Evolutionary conservation across 2,888 invertebrate genomes (phyloP).

Genomic region (Archips crataeganus): DNA sequence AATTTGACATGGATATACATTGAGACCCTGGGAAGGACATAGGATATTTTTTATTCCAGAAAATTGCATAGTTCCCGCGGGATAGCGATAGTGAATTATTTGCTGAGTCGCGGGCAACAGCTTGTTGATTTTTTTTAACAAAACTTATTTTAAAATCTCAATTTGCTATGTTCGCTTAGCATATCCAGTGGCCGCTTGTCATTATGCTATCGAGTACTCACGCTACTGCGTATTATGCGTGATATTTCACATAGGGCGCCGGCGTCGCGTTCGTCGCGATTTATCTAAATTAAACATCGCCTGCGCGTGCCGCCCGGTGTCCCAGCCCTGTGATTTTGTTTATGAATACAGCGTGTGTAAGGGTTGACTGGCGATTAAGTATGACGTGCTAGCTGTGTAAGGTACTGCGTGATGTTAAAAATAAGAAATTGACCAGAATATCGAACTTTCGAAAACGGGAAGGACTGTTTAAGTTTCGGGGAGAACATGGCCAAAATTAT

Average conservation of each 20-base stretch:
- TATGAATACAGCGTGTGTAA: constrained; percentile 60
- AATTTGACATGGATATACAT: no score
- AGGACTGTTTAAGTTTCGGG: not conserved
- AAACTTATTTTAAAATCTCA: not conserved
- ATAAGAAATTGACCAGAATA: not conserved
- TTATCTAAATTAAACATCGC: constrained; percentile 86
- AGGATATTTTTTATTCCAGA: no score
- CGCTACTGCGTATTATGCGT: constrained; percentile 71
- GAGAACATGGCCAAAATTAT: not conserved
- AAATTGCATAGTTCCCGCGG: no score
- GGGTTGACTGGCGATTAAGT: constrained; percentile 33
- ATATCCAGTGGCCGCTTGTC: not conserved
- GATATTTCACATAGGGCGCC: constrained; percentile 75
- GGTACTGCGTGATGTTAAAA: not conserved
- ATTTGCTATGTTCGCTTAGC: not conserved
- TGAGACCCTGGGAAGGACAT: no score
- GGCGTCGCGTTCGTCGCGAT: constrained; percentile 78
- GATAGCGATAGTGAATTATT: no score
- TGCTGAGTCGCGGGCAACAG: no score
- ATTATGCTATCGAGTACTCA: constrained; percentile 21
- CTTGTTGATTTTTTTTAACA: not conserved
- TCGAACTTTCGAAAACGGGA: not conserved
- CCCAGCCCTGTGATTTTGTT: constrained; percentile 65
- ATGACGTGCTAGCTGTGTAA: not conserved
- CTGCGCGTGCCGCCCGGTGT: constrained; percentile 68